Conservation (phyloP, 2,888 invertebrate species). For the Esperia sulphurella region DNA sequence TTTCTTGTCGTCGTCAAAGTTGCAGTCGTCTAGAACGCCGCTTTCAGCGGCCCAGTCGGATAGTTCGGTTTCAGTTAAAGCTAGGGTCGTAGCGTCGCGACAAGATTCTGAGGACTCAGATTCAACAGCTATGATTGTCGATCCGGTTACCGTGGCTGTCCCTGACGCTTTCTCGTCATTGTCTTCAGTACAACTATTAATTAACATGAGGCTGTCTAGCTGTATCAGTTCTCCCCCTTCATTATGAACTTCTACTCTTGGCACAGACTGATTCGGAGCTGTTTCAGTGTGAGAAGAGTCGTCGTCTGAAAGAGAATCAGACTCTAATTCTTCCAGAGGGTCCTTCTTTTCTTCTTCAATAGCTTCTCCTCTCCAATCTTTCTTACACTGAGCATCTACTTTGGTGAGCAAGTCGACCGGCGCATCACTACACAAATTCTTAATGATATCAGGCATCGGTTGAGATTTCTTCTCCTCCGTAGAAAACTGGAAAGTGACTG, state of each 20-base stretch:
- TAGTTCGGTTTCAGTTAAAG: slow-evolving; percentile 91
- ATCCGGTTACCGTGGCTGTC: slow-evolving; percentile 59
- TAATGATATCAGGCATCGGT: slow-evolving; percentile 81
- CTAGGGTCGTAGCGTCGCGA: slow-evolving; percentile 84
- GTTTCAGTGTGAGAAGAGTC: slow-evolving; percentile 61
- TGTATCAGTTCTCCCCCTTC: slow-evolving; percentile 83
- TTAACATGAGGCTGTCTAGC: slow-evolving; percentile 79
- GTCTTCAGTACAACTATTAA: slow-evolving; percentile 46
- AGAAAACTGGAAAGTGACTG: slow-evolving; percentile 45
- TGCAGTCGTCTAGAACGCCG: slow-evolving; percentile 86
- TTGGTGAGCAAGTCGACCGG: slow-evolving; percentile 63
- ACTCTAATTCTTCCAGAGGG: slow-evolving; percentile 74
- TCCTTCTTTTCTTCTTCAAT: slow-evolving; percentile 54
- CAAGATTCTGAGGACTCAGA: slow-evolving; percentile 82
- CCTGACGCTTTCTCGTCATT: slow-evolving; percentile 45
- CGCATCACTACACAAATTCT: slow-evolving; percentile 58
- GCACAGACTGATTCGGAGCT: slow-evolving; percentile 74
- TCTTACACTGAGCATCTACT: slow-evolving; percentile 46
- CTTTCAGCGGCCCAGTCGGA: slow-evolving; percentile 94
- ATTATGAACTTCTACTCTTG: slow-evolving; percentile 86
- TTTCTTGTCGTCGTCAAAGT: slow-evolving; percentile 56
- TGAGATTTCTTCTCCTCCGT: slow-evolving; percentile 64
- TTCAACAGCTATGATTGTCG: slow-evolving; percentile 57
- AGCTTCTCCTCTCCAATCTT: slow-evolving; percentile 71
- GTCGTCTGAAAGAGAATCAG: slow-evolving; percentile 77